phyloP scores from a whole-genome alignment of 2,797 vertebrate genomes.

The Hafferia zeledoni region DNA sequence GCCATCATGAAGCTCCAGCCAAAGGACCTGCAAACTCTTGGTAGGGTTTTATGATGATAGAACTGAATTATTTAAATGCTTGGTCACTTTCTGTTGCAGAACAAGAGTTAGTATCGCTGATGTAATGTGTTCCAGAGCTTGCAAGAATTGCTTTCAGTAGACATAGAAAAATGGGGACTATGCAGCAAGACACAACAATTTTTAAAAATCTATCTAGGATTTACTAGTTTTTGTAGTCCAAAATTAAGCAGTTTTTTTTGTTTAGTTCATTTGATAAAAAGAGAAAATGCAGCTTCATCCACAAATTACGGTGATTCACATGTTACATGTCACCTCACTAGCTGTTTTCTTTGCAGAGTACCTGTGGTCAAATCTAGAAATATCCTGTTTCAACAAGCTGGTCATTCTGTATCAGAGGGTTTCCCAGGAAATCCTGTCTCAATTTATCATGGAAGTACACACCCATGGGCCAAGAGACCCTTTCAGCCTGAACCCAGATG shows the following conservation, averaged over 20 bases:
- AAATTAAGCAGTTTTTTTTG: neutral
- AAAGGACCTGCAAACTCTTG: constrained; percentile 56
- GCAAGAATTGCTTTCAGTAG: neutral
- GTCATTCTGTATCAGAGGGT: constrained; percentile 51
- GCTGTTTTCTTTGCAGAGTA: constrained; percentile 55
- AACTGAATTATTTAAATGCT: neutral
- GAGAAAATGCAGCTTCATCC: neutral
- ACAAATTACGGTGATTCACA: neutral
- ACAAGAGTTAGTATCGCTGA: neutral
- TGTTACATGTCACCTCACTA: neutral
- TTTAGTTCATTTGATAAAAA: neutral
- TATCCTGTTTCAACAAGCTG: constrained; percentile 52
- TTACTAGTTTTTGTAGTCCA: neutral
- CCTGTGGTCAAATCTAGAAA: constrained; percentile 72
- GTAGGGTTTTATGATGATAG: constrained; percentile 49
- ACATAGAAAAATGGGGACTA: neutral
- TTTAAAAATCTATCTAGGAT: neutral
- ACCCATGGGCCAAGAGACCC: fast-evolving
- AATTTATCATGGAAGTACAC: fast-evolving
- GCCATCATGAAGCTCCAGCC: constrained; percentile 45
- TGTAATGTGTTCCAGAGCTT: neutral
- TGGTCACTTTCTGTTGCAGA: neutral
- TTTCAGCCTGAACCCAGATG: fast-evolving
- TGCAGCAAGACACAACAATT: neutral
- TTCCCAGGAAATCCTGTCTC: neutral